Percentiles rank a stretch among this genome's conserved stretches.
Conservation (phyloP, 1,140 invertebrate species). For the Drosophila ohnishii region DNA sequence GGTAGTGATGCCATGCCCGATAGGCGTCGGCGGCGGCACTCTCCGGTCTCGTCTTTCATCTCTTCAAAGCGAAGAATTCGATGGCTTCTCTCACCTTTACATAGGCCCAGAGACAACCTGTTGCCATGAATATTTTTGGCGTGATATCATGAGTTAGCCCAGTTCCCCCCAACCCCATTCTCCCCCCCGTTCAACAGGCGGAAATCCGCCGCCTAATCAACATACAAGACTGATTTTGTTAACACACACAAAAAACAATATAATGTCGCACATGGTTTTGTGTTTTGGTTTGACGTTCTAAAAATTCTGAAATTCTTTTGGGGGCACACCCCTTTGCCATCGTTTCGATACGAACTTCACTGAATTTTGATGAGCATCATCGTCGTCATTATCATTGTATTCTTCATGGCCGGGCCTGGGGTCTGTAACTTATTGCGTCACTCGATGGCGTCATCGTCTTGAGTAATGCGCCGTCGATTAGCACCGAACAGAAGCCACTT, state of each 20-base stretch:
- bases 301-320: conserved; percentile 16
- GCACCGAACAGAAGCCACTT: not conserved
- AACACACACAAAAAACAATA: not conserved
- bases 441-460: conserved; percentile 60
- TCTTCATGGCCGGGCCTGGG: conserved; percentile 14
- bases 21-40: not conserved
- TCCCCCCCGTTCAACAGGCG: conserved; percentile 9
- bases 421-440: conserved; percentile 63
- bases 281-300: conserved; percentile 22
- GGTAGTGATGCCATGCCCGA: not conserved
- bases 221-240: conserved; percentile 30
- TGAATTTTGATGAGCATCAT: conserved; percentile 33
- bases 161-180: not conserved
- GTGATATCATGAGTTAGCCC: conserved; percentile 24
- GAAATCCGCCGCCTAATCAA: conserved; percentile 62
- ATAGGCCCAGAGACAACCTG: conserved; percentile 9
- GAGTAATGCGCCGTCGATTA: conserved; percentile 29
- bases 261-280: conserved; percentile 31
- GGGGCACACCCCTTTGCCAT: conserved; percentile 19
- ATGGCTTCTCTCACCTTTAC: not conserved
- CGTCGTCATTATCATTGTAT: not conserved
- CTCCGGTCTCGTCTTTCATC: conserved; percentile 1
- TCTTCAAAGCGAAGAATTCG: not conserved
- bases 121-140: conserved; percentile 9
- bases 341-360: not conserved